phyloP scores from a whole-genome alignment of 1,140 invertebrate genomes.

The Eciton burchellii region DNA sequence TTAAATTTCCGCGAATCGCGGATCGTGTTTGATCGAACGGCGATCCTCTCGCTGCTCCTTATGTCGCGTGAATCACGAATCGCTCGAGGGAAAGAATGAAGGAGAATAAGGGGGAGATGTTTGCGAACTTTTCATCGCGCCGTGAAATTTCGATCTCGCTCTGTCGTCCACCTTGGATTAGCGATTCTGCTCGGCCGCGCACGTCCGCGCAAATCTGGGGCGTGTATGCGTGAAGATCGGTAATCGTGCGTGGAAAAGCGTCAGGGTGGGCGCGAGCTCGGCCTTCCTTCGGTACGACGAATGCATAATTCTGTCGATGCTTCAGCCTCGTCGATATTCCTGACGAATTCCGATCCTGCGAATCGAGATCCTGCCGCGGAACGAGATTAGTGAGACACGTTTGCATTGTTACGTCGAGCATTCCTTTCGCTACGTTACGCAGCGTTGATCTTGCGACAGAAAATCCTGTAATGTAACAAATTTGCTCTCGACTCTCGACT shows the following conservation, averaged over 20 bases:
- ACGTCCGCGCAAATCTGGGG: slow-evolving; percentile 20
- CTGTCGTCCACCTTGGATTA: slow-evolving; percentile 30
- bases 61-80: too few species aligned
- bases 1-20: slow-evolving; percentile 44
- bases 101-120: slow-evolving; percentile 7
- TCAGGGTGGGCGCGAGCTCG: slow-evolving; percentile 63
- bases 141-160: slow-evolving; percentile 34
- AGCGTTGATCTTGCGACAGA: too few species aligned
- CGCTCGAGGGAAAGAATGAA: too few species aligned
- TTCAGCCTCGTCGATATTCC: slow-evolving; percentile 47
- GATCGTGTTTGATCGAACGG: neutral
- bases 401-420: too few species aligned
- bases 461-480: neutral
- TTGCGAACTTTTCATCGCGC: slow-evolving; percentile 8
- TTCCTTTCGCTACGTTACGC: too few species aligned
- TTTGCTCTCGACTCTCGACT: neutral
- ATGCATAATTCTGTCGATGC: slow-evolving; percentile 38
- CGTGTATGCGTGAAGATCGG: slow-evolving; percentile 67
- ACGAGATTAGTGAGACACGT: too few species aligned
- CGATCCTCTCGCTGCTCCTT: neutral
- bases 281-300: slow-evolving; percentile 10
- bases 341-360: too few species aligned
- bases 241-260: slow-evolving; percentile 71
- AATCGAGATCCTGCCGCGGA: neutral
- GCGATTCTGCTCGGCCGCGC: slow-evolving; percentile 47